Evolutionary conservation across 2,113 vertebrate species (phyloP), one percentile per base, ranked within the genome.

Genomic region (Delphinus delphis): DNA sequence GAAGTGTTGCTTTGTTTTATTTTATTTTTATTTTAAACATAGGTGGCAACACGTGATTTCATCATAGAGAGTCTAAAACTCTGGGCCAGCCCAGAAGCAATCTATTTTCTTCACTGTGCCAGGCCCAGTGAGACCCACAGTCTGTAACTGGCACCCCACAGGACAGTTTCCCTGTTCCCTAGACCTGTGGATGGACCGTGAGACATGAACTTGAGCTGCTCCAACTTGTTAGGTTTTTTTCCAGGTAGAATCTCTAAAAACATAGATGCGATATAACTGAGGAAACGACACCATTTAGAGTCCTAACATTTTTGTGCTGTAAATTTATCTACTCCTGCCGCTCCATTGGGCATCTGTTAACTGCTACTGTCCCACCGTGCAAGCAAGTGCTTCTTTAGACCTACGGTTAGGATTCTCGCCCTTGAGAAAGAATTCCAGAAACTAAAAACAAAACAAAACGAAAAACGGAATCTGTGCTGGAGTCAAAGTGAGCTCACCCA

Each of bases 391-490:
- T n/a, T 70, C 73, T 58, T 90, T 53, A 62, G 31, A 58, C 13
- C 18, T 58, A 25, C 3, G 76, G n/a, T 68, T 6, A 50, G 58
- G 31, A 84, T 80, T 73, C n/a, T 89, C 20, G 33, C 17, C 33
- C 33, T 77, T 62, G 5, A 62, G 67, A 77, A 96, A 82, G 76
- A 93, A 97, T 65, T 90, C 33, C 73, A 97, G 94, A 95, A 95
- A 81, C 53, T 67, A 71, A 96, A 93, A 60, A 55, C 50, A 96
- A 93, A 60, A 55, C 58, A 81, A 65, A 74, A 88, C 15, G 4
- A 89, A 89, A 74, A 44, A 36, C 20, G 7, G 23, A 67, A 71
- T 85, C 71, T 86, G 53, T 20, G 25, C 26, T 44, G 55, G 44
- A 55, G 15, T 60, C 70, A 88, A 60, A 55, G 23, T 33, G 67